Base-by-base conservation (phyloP, 2,797 vertebrate genomes). In the Aulostomus chinensis region DNA sequence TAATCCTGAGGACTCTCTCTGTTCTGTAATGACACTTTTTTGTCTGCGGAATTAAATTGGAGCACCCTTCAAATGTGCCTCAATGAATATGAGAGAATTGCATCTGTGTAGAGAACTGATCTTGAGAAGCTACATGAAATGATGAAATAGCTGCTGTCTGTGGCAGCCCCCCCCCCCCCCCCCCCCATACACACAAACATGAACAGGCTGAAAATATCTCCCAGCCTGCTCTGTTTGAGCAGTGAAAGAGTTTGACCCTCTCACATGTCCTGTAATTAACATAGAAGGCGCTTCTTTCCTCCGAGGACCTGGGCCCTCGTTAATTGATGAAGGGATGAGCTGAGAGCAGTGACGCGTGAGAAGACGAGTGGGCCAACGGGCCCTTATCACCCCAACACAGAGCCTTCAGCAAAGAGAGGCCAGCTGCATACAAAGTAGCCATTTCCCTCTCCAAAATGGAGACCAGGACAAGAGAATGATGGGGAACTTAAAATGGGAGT, bases 221-320 rank as follows among this genome's bases (percentile, higher is more conserved):
- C 28, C 22, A 54, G 52, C 53, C 45, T 36, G 52, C 39, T 78
- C 33, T n/a, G 3, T 41, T 48, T 58, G 49, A 64, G 28, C 43
- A 61, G 30, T 49, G 36, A 33, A 29, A 65, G 56, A 59, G 36
- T 59, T 55, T 34, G 37, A 63, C 51, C 43, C 52, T 56, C 57
- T 75, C 34, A 17, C 66, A 67, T 31, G 53, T 66, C 68, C 72
- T 52, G 58, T 84, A 82, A 88, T 89, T 84, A 81, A 83, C 80
- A 70, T 46, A 57, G 77, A 64, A 71, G 80, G 58, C 48, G 9
- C 46, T n/a, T 17, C 58, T 68, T 69, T 69, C 73, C 73, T 75
- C 67, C 5, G 35, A 68, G 68, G 80, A 75, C 58, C 51, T 32
- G 2, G 54, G 62, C 38, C 39, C 47, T 67, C n/a, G 29, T 84